Base-by-base conservation (phyloP, 2,888 invertebrate species). In the Homarus gammarus region DNA sequence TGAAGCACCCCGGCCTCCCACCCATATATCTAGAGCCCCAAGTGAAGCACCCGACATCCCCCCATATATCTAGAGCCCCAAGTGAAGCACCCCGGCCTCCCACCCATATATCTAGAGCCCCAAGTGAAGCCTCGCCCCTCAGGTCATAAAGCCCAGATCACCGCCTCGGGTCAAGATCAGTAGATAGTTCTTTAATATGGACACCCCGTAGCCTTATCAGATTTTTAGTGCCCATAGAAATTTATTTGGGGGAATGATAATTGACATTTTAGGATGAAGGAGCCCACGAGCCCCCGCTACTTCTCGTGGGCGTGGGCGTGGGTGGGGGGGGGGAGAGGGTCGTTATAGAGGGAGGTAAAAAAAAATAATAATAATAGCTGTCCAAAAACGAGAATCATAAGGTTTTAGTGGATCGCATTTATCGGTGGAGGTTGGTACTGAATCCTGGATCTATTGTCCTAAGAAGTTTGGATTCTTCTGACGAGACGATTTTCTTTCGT, bases 401-500 rank as follows among this genome's bases (percentile, higher is more conserved):
- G 81, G 68, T 64, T 81, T 81, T 81, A 81, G 68, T 64, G 68
- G 81, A 81, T 81, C 68, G 81, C 40, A 22, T 64, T 81, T 81
- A 81, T 81, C 44, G 81, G 49, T 49, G 64, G 40, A 22, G 38
- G 38, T 36, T 81, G 68, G 33, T 36, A 38, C 64, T 36, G n/a
- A 61, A n/a, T 81, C 81, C 61, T 49, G 38, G 22, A 73, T 73
- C n/a, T 22, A 44, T 15, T 10, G 33, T 33, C 31, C 8, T n/a
- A 33, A 79, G 38, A 79, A 51, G 33, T 38, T 73, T 36, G 33
- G 73, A 40, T 12, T 73, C 73, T 40, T 44, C 73, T 44, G 38
- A 40, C n/a, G 40, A 36, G n/a, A 73, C n/a, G n/a, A 49, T 12
- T 49, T 73, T 70, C 38, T 27, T 73, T 73, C 10, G 1, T 15